phyloP scores from a whole-genome alignment of 2,888 invertebrate species.

The Pammene fasciana region DNA sequence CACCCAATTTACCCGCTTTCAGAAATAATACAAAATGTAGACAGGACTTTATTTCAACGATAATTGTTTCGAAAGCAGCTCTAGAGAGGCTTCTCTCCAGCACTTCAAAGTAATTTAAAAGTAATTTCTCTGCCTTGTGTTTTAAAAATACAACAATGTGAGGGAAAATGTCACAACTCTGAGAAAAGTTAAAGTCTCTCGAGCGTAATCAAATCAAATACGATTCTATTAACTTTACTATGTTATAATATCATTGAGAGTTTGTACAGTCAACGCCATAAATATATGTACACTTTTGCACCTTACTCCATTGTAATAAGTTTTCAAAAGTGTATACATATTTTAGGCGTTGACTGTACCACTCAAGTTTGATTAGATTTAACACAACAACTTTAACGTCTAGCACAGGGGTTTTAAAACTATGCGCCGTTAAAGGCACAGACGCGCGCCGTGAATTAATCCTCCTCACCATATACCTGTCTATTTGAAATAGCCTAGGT shows the following conservation, averaged over 20 bases:
- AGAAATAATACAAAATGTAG: conserved; percentile 2
- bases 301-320: too few species aligned
- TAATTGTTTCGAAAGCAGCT: conserved; percentile 11
- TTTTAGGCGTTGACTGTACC: too few species aligned
- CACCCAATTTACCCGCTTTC: neutral
- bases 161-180: conserved; percentile 14
- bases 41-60: neutral
- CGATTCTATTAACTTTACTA: too few species aligned
- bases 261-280: too few species aligned
- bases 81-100: conserved; percentile 5
- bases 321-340: too few species aligned
- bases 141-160: conserved; percentile 10
- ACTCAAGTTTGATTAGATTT: neutral
- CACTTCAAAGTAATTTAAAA: conserved; percentile 23
- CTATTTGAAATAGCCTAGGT: too few species aligned
- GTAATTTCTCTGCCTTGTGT: conserved; percentile 13
- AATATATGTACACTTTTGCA: too few species aligned
- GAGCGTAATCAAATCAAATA: too few species aligned
- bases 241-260: neutral
- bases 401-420: too few species aligned
- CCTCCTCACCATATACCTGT: too few species aligned
- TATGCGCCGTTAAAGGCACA: too few species aligned
- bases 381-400: neutral
- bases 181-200: neutral
- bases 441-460: too few species aligned